These are phyloP conservation scores for Vanessa tameamea DNA, from an alignment of 1,140 invertebrate species.

Conservation along the genomic window DNA sequence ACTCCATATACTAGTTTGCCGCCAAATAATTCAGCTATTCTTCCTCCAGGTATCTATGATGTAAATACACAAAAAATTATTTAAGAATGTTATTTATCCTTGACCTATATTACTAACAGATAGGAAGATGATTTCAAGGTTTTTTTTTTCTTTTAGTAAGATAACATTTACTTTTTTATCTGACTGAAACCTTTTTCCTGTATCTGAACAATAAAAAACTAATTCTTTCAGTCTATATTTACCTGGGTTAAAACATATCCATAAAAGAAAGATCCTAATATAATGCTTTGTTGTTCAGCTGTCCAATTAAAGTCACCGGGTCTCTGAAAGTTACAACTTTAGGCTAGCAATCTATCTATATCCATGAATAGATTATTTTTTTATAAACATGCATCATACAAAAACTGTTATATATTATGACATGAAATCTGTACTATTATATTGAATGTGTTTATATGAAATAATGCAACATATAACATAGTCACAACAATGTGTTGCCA, in stretches of 20 bases:
- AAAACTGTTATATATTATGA: too few species aligned
- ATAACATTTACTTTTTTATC: too few species aligned
- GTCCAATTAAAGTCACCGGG: conserved; percentile 90
- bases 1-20: conserved; percentile 90
- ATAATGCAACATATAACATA: too few species aligned
- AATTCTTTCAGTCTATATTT: conserved; percentile 6
- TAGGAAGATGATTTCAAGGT: too few species aligned
- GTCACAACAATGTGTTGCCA: too few species aligned
- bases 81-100: not conserved
- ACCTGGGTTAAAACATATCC: conserved; percentile 92
- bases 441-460: too few species aligned
- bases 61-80: not conserved
- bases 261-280: conserved; percentile 92
- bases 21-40: conserved; percentile 89
- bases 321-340: conserved; percentile 70
- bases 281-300: conserved; percentile 88
- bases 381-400: not conserved
- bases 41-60: conserved; percentile 87
- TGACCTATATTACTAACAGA: too few species aligned
- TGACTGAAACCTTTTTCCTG: too few species aligned
- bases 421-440: too few species aligned
- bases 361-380: not conserved
- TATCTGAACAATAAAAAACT: not conserved
- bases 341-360: conserved; percentile 6
- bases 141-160: too few species aligned